Base-by-base conservation (phyloP, 2,888 invertebrate genomes). In the Nebria salina region DNA sequence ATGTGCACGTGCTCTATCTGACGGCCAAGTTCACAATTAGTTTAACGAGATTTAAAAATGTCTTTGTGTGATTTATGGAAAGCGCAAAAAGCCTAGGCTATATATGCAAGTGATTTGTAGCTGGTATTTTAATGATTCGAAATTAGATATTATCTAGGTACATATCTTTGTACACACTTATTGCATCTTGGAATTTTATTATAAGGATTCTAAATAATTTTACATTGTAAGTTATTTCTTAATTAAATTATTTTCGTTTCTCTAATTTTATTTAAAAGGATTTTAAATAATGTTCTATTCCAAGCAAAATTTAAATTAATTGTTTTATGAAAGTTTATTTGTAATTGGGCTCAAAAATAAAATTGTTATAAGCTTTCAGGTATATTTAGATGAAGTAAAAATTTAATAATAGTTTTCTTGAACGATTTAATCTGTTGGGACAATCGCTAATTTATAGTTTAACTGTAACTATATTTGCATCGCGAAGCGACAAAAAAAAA, bases 391-490 rank as follows among this genome's bases (percentile, higher is more conserved):
- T 34, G 34, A 34, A 34, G 34, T 4, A 7, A 7, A 11, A 54
- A 11, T 54, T 54, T 54, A 54, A 54, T 54, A 11, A 54, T 54
- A 11, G 13, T 54, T 54, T 54, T 54, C 54, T 54, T 13, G 54
- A 54, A 8, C 54, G 54, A 54, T 54, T 13, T 54, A 54, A 34
- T 34, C 34, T 54, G 54, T 54, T 54, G 54, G 54, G 54, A 54
- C 54, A 54, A 54, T 54, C 54, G 13, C 54, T 54, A 54, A 54
- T 54, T 54, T 54, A 54, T 54, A 54, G 54, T 54, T 54, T 54
- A 54, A 54, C 54, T 54, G 54, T 54, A 54, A 54, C 54, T 54
- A 54, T 54, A 54, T 54, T 54, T 54, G 54, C 54, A 54, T 54
- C 54, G 54, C 54, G 54, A 54, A 54, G 54, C 54, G 54, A 54